Evolutionary conservation across 2,888 invertebrate genomes (phyloP).

Genomic region (Drosophila fungiperda): DNA sequence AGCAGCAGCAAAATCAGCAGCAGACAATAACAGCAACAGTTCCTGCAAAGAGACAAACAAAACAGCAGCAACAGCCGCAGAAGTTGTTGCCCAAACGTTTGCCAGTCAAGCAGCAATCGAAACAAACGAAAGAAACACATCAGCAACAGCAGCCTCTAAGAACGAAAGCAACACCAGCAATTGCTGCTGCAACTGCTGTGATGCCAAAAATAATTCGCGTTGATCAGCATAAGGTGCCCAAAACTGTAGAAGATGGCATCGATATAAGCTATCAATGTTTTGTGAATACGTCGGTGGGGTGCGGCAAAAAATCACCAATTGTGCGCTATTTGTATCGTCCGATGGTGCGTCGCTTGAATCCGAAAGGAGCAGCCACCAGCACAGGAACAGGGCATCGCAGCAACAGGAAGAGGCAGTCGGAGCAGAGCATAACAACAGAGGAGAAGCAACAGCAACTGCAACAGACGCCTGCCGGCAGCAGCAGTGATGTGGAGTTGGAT

Average conservation of each 20-base stretch:
- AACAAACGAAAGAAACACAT: not conserved
- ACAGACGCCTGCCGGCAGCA: not conserved
- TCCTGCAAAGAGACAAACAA: not conserved
- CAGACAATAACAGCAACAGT: constrained; percentile 2
- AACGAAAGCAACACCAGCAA: not conserved
- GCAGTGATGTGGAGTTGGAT: constrained; percentile 7
- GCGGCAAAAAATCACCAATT: constrained; percentile 55
- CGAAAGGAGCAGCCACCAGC: not conserved
- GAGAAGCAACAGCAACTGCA: not conserved
- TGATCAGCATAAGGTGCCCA: constrained; percentile 63
- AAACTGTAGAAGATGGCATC: constrained; percentile 66
- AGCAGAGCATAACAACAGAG: not conserved
- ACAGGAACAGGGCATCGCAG: constrained; percentile 15
- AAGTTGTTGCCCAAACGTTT: constrained; percentile 5
- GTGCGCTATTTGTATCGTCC: constrained; percentile 69
- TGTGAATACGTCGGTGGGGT: constrained; percentile 50
- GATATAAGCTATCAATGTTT: constrained; percentile 71
- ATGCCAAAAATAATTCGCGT: constrained; percentile 52
- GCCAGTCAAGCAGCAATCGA: not conserved
- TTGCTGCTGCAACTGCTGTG: constrained; percentile 2
- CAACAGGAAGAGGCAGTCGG: constrained; percentile 17
- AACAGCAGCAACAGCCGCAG: not conserved
- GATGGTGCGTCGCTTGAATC: constrained; percentile 62
- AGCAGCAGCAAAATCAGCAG: not conserved
- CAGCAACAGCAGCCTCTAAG: constrained; percentile 2